Evolutionary conservation across 1,140 invertebrate species (phyloP), one percentile per base, ranked within the genome.

Genomic region (Meloidogyne hapla): DNA sequence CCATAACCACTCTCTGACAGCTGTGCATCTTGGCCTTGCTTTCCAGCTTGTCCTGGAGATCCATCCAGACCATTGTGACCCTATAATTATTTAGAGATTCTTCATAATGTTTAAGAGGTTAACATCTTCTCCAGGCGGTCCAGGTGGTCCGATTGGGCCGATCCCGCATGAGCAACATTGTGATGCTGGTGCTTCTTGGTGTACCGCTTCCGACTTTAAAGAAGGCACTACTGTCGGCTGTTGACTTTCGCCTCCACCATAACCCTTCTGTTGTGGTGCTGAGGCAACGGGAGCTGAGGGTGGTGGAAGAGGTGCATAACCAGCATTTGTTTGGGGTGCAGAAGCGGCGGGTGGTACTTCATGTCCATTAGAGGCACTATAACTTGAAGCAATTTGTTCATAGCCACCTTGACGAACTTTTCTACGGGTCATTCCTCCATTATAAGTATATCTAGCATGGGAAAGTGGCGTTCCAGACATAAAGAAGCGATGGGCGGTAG

Each of bases 91-190:
- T 71, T 56, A 61, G 13, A 25, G 48, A 38, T 64, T 40, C 13
- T n/a, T 13, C 23, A 28, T 61, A 63, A 25, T 40, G 1, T 23
- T n/a, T 5, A 42, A n/a, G 18, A 25, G 18, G 15, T 45, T 63
- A 21, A 61, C 71, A 40, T 73, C 56, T 4, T 42, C 33, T 23
- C 71, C 71, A n/a, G 71, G 48, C 10, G 56, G 42, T 4, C 71
- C 71, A 23, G 64, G 26, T 0, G 71, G 71, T 15, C 71, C 71
- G 1, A 73, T 56, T 13, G 71, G 71, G 3, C 71, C 71, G 5
- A 73, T 64, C 1, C 56, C 71, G n/a, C 71, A 73, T 61, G 71
- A 73, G n/a, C 71, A 73, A 13, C 71, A 73, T 28, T 73, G 71
- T 0, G 42, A 61, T 1, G 13, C 6, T 28, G 23, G 21, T 21